Evolutionary conservation across 2,888 invertebrate genomes (phyloP), one percentile per base, ranked within the genome.

Genomic region (Frankliniella intonsa): DNA sequence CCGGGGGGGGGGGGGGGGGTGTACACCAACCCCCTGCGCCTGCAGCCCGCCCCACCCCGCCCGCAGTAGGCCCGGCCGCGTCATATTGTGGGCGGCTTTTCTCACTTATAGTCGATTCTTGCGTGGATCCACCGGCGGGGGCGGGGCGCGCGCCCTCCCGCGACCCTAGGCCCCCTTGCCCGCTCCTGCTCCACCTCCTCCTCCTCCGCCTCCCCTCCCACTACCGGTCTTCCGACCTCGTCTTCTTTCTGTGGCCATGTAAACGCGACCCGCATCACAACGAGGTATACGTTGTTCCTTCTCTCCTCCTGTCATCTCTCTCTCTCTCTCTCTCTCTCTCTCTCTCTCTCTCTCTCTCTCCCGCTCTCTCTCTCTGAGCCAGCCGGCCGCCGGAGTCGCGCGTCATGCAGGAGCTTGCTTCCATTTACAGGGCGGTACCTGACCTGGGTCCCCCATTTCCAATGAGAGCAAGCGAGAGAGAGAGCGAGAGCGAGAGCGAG

Each of bases 191-290:
- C 38, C 38, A 5, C 38, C 38, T 38, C 38, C 38, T 38, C 38
- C 25, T 12, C 69, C 22, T 69, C 55, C 55, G 55, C 3, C 69
- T 22, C 22, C n/a, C 69, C 9, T 76, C 12, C 22, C 69, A 11
- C 55, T 65, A 22, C 69, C 25, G 8, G 22, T 12, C 69, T 76
- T 8, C 69, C 25, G 12, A 12, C 22, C 69, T 25, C 62, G 62
- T 38, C 55, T 55, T 25, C 69, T 76, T 76, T 76, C 69, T 76
- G 69, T 25, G 69, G 69, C 69, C 69, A 25, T 76, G 69, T 76
- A 76, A 76, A 76, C 69, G 69, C 69, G 69, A 76, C 69, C 69
- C 25, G 69, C 69, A 76, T 76, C 69, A 11, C 69, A 76, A 76
- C 69, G 22, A 76, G 69, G 69, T 25, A 9, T 17, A 62, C 62